Percentiles rank a stretch among this genome's conserved stretches.
phyloP scores from a whole-genome alignment of 1,140 invertebrate genomes.

The Drosophila nannoptera region DNA sequence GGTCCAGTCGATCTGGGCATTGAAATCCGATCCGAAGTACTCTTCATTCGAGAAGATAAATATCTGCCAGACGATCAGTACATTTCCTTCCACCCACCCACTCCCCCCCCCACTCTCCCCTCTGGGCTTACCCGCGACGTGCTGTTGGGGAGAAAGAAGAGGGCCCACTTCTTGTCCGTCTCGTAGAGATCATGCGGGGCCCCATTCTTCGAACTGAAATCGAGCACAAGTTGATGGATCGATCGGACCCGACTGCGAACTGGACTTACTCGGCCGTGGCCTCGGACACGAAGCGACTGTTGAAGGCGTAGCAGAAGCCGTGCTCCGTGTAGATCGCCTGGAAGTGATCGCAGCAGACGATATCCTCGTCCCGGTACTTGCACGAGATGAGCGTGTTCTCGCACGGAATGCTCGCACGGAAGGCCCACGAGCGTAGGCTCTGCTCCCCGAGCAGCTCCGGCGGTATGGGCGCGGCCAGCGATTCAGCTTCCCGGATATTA shows the following conservation, averaged over 20 bases:
- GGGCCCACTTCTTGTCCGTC: slow-evolving; percentile 78
- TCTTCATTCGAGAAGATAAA: slow-evolving; percentile 85
- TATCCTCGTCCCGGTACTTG: slow-evolving; percentile 82
- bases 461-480: slow-evolving; percentile 47
- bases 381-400: slow-evolving; percentile 79
- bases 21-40: slow-evolving; percentile 83
- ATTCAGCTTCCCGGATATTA: slow-evolving; percentile 62
- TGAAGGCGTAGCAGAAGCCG: slow-evolving; percentile 86
- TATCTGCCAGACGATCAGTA: slow-evolving; percentile 66
- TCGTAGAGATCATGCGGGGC: slow-evolving; percentile 75
- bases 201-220: slow-evolving; percentile 53
- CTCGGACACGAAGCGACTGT: slow-evolving; percentile 81
- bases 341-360: slow-evolving; percentile 82
- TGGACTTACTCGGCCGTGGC: slow-evolving; percentile 67
- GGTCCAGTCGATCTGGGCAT: slow-evolving; percentile 85
- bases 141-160: slow-evolving; percentile 71
- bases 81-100: too few relatives aligned
- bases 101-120: too few relatives aligned
- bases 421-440: slow-evolving; percentile 63
- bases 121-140: slow-evolving; percentile 53
- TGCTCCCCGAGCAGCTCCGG: slow-evolving; percentile 43
- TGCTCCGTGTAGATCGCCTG: slow-evolving; percentile 84
- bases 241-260: neutral
- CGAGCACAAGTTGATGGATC: neutral
- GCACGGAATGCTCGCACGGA: slow-evolving; percentile 58